phyloP scores from a whole-genome alignment of 2,113 vertebrate genomes.

The Etheostoma spectabile region DNA sequence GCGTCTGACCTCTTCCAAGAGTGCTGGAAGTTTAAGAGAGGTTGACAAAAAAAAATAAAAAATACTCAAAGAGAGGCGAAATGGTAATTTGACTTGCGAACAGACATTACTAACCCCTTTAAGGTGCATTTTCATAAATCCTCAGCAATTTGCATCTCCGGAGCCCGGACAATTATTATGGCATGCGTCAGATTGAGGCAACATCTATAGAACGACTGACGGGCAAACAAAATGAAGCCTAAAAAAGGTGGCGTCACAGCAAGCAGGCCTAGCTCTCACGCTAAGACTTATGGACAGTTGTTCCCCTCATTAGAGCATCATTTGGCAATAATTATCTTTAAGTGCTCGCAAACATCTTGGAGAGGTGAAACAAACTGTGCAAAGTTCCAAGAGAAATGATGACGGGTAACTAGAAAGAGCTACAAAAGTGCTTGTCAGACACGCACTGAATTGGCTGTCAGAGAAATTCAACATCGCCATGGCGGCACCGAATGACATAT shows the following conservation, averaged over 20 bases:
- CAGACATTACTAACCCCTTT: conserved; percentile 83
- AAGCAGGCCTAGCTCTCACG: conserved; percentile 55
- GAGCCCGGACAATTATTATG: conserved; percentile 81
- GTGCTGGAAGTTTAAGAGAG: conserved; percentile 82
- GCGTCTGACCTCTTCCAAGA: conserved; percentile 82
- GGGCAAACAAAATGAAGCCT: conserved; percentile 68
- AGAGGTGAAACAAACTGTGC: conserved; percentile 76
- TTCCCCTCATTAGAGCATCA: conserved; percentile 76
- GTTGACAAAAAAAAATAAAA: conserved; percentile 81
- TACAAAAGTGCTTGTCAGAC: conserved; percentile 60
- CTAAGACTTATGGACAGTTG: conserved; percentile 70
- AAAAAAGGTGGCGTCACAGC: conserved; percentile 66
- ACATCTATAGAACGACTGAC: conserved; percentile 76
- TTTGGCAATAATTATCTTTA: conserved; percentile 84
- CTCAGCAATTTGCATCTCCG: conserved; percentile 83
- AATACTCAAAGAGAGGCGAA: conserved; percentile 74
- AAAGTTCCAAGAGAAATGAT: conserved; percentile 55
- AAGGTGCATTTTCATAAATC: conserved; percentile 85
- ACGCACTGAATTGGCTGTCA: conserved; percentile 42
- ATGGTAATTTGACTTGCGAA: conserved; percentile 84
- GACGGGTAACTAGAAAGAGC: conserved; percentile 57
- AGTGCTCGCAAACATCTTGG: conserved; percentile 80
- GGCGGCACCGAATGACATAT: conserved; percentile 45
- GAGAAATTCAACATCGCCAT: conserved; percentile 29
- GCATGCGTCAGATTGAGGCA: conserved; percentile 71